A percentile compares a stretch with the other conserved stretches of the same genome.
Conservation (phyloP, 2,797 vertebrate species). For the Hypotaenidia philippensis region DNA sequence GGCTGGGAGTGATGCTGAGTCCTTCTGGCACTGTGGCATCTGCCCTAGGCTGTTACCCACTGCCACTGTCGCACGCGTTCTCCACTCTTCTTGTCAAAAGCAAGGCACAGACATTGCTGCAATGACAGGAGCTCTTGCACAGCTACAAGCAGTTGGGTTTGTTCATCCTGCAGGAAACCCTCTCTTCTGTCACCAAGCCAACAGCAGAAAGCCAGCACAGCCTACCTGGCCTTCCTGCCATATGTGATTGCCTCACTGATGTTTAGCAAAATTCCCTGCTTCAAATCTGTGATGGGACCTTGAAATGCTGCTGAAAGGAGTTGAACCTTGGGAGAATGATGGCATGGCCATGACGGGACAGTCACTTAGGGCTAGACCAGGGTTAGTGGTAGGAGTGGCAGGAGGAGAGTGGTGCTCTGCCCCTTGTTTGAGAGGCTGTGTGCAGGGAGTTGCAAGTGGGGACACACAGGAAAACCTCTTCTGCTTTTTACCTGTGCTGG, state of each 20-base stretch:
- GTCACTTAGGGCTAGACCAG: background rate
- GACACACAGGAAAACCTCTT: background rate
- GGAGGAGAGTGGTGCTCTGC: background rate
- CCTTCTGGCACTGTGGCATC: background rate
- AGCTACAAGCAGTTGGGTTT: accelerated
- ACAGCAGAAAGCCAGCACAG: background rate
- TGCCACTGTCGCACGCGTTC: accelerated
- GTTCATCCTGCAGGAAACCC: background rate
- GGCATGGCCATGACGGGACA: background rate
- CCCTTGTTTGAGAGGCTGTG: background rate
- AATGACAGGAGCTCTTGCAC: background rate
- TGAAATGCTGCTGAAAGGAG: background rate
- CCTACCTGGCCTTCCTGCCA: accelerated
- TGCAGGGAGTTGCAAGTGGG: background rate
- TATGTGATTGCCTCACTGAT: accelerated
- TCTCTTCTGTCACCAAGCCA: accelerated
- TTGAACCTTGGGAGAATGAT: background rate
- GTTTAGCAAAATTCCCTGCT: background rate
- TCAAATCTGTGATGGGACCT: background rate
- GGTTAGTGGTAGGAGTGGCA: background rate
- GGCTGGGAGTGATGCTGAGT: background rate
- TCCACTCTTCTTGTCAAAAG: background rate
- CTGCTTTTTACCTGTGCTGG: background rate
- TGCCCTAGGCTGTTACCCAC: background rate
- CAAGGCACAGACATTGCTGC: accelerated